Evolutionary conservation across 2,888 invertebrate species (phyloP).

Genomic region (Epistrophella euchroma): DNA sequence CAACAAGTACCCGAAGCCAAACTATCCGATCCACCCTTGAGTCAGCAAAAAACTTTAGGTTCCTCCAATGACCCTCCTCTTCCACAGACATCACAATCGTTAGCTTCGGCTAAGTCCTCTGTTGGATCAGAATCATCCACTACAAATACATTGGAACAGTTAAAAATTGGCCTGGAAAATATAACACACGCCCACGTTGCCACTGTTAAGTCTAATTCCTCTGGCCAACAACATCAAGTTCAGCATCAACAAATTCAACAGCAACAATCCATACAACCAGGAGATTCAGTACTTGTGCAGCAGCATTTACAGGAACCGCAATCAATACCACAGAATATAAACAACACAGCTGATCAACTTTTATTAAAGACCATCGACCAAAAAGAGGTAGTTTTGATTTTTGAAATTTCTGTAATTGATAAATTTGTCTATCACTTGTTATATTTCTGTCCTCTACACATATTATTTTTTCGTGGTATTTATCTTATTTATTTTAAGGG

Average conservation of each 20-base stretch:
- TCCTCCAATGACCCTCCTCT: slow-evolving; percentile 11
- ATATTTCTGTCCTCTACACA: too few relatives aligned
- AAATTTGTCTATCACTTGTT: too few relatives aligned
- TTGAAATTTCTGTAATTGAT: too few relatives aligned
- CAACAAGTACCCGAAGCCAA: not conserved
- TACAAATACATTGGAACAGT: slow-evolving; percentile 85
- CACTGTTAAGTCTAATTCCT: slow-evolving; percentile 75
- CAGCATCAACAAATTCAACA: not conserved
- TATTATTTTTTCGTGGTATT: too few relatives aligned
- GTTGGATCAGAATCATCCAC: slow-evolving; percentile 61
- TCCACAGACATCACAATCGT: slow-evolving; percentile 16
- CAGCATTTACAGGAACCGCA: too few relatives aligned
- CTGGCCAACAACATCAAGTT: slow-evolving; percentile 76
- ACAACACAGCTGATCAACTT: too few relatives aligned
- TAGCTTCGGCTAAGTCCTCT: slow-evolving; percentile 30
- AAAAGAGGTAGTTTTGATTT: too few relatives aligned
- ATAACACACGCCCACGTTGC: slow-evolving; percentile 85
- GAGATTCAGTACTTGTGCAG: too few relatives aligned
- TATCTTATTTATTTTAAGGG: too few relatives aligned
- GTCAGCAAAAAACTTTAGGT: slow-evolving; percentile 30
- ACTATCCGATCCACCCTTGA: not conserved
- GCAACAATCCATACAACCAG: not conserved
- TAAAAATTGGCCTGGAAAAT: slow-evolving; percentile 86
- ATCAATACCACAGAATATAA: too few relatives aligned
- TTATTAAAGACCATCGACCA: too few relatives aligned